These are phyloP conservation scores for Furnarius figulus DNA, from an alignment of 2,113 vertebrate genomes.

Conservation along the genomic window DNA sequence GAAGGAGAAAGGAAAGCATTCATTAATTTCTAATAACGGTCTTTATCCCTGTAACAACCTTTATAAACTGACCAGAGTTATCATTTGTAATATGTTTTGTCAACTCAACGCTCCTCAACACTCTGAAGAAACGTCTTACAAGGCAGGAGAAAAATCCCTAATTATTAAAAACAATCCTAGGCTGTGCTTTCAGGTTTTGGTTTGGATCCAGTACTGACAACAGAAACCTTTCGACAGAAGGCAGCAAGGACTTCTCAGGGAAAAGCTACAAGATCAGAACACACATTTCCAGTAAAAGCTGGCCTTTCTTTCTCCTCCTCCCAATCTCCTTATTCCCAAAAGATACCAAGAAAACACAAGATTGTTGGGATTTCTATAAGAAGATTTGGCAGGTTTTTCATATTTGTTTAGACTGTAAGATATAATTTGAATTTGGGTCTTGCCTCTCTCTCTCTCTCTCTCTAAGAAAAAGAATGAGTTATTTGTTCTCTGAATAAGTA, in stretches of 20 bases:
- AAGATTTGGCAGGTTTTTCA: conserved; percentile 64
- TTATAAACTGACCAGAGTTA: neutral
- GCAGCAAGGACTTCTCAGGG: neutral
- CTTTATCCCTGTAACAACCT: neutral
- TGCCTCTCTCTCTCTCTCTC: conserved; percentile 21
- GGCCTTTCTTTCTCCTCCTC: neutral
- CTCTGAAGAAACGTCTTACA: neutral
- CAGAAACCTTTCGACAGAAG: neutral
- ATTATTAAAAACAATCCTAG: neutral
- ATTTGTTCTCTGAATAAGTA: conserved; percentile 73
- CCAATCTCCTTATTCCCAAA: conserved; percentile 25
- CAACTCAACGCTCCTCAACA: neutral
- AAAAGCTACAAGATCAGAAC: neutral
- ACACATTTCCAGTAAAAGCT: neutral
- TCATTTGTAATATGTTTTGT: neutral
- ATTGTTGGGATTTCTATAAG: conserved; percentile 65
- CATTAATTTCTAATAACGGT: neutral
- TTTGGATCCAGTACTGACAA: neutral
- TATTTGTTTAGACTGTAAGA: conserved; percentile 67
- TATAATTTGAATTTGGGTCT: conserved; percentile 71
- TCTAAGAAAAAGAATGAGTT: conserved; percentile 64
- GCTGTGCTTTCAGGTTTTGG: neutral
- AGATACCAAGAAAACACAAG: conserved; percentile 58
- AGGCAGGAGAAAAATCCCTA: neutral
- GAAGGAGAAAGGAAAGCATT: neutral